phyloP scores from a whole-genome alignment of 2,113 vertebrate species.

The Calyptommatus sinebrachiatus region DNA sequence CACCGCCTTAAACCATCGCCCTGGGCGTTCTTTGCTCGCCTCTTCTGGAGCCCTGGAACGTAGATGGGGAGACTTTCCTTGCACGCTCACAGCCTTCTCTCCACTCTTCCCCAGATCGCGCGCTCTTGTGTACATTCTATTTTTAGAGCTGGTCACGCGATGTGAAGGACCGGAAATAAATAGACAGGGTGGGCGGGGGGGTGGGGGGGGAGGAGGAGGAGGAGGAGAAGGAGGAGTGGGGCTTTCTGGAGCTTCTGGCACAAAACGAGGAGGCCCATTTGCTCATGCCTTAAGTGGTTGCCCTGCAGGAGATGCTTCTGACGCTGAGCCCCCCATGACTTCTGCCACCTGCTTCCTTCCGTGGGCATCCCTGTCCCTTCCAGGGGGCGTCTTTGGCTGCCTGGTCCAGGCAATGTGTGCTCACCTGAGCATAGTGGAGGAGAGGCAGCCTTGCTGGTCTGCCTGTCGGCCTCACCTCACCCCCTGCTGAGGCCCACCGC shows the following conservation, averaged over 20 bases:
- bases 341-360: conserved; percentile 53
- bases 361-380: conserved; percentile 12
- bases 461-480: not conserved
- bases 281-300: conserved; percentile 44
- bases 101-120: not conserved
- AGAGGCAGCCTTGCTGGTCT: not conserved
- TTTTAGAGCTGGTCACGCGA: fast-evolving
- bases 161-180: conserved; percentile 47
- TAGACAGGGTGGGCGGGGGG: conserved; percentile 47
- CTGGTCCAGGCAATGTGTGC: not conserved
- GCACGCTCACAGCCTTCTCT: too few species aligned
- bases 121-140: not conserved
- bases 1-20: not conserved
- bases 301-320: conserved; percentile 39
- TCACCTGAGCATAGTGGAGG: not conserved
- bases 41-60: not conserved
- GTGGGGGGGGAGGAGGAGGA: conserved; percentile 40
- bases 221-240: not conserved
- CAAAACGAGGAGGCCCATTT: not conserved
- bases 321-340: conserved; percentile 43
- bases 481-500: not conserved
- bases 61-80: too few species aligned
- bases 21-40: not conserved
- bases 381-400: not conserved
- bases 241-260: fast-evolving